A percentile compares a stretch with the other conserved stretches of the same genome.
Evolutionary conservation across 2,113 vertebrate genomes (phyloP).

Genomic region (Tragelaphus scriptus): DNA sequence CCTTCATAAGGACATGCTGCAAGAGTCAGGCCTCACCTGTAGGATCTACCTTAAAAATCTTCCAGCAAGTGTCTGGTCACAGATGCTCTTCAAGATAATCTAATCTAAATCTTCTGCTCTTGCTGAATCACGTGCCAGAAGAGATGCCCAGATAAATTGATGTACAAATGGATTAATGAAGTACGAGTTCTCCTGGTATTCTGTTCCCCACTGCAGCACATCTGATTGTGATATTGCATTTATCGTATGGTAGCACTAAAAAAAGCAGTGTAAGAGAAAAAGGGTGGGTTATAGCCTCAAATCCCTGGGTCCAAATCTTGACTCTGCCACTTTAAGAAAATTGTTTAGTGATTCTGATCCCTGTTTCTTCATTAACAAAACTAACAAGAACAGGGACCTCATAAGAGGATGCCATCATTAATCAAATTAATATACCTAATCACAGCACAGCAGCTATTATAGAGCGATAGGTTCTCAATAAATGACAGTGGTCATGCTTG

Average conservation of each 20-base stretch:
- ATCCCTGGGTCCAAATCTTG: neutral
- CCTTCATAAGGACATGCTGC: neutral
- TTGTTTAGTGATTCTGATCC: neutral
- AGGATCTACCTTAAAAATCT: neutral
- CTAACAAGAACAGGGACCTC: neutral
- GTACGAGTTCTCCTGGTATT: rapidly evolving
- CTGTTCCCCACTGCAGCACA: rapidly evolving
- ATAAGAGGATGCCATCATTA: neutral
- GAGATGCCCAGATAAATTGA: neutral
- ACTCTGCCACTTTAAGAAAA: neutral
- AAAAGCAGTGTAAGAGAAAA: neutral
- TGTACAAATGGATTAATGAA: neutral
- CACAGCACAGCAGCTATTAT: neutral
- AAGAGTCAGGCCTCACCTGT: rapidly evolving
- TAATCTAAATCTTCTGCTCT: neutral
- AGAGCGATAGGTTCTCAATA: neutral
- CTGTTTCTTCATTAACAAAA: neutral
- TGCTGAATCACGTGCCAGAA: neutral
- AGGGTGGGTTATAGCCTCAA: neutral
- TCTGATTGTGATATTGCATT: neutral
- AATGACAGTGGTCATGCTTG: neutral
- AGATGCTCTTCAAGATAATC: neutral
- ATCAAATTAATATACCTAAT: neutral
- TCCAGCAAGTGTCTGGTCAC: neutral
- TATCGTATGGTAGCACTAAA: neutral